Conservation (phyloP, 2,888 invertebrate species). For the Euproctis similis region DNA sequence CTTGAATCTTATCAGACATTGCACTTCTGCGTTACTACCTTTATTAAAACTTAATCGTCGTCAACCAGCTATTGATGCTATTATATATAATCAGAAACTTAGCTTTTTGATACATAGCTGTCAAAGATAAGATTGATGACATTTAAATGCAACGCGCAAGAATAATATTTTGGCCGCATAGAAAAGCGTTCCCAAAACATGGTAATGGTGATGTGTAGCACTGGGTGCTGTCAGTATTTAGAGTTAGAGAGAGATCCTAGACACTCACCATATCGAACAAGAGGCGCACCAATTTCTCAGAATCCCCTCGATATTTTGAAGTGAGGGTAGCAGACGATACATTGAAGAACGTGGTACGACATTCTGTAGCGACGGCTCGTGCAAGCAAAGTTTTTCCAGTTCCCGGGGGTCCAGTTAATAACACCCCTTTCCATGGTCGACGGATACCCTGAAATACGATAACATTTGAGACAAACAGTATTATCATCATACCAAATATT, state of each 20-base stretch:
- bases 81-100: too few relatives aligned
- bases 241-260: neutral
- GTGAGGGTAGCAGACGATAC: conserved; percentile 91
- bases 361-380: conserved; percentile 92
- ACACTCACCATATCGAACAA: conserved; percentile 87
- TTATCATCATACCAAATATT: neutral
- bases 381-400: conserved; percentile 89
- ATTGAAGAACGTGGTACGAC: conserved; percentile 91
- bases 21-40: too few relatives aligned
- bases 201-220: too few relatives aligned
- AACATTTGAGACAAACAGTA: neutral
- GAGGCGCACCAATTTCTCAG: conserved; percentile 89
- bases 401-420: conserved; percentile 82
- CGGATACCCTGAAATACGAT: conserved; percentile 78
- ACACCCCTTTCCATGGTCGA: conserved; percentile 86
- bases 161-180: too few relatives aligned
- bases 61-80: too few relatives aligned
- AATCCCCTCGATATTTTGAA: conserved; percentile 93
- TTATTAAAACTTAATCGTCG: too few relatives aligned
- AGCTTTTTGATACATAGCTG: too few relatives aligned
- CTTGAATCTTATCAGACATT: too few relatives aligned
- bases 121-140: too few relatives aligned
- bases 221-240: too few relatives aligned
- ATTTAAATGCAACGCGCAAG: too few relatives aligned
- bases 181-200: too few relatives aligned